Evolutionary conservation across 2,888 invertebrate genomes (phyloP).

Genomic region (Xiphydria camelus): DNA sequence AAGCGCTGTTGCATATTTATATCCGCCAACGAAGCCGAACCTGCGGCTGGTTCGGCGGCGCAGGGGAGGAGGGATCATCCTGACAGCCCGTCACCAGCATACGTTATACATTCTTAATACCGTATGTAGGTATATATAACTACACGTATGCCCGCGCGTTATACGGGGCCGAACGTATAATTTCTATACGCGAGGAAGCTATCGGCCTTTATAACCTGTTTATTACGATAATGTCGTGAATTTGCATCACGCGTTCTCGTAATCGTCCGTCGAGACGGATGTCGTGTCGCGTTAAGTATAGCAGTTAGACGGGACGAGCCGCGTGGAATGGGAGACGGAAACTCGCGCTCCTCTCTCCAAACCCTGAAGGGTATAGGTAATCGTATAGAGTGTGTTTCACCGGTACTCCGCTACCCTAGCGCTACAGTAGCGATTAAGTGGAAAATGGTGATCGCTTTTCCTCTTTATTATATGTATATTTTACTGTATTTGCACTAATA

Average conservation of each 20-base stretch:
- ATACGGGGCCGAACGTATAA: slow-evolving; percentile 21
- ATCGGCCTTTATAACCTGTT: slow-evolving; percentile 49
- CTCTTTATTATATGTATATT: too few species aligned
- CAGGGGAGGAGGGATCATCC: slow-evolving; percentile 30
- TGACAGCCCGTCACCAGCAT: slow-evolving; percentile 49
- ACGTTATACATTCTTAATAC: slow-evolving; percentile 47
- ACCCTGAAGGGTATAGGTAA: too few species aligned
- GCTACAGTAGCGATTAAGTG: too few species aligned
- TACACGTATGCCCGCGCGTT: slow-evolving; percentile 7
- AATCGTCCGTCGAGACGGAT: slow-evolving; percentile 36
- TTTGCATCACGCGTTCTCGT: slow-evolving; percentile 42
- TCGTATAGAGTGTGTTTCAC: too few species aligned
- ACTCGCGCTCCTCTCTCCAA: too few species aligned
- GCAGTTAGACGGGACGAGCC: slow-evolving; percentile 21
- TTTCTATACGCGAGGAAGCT: slow-evolving; percentile 42
- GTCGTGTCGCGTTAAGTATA: slow-evolving; percentile 43
- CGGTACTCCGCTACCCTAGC: too few species aligned
- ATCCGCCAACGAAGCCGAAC: slow-evolving; percentile 40
- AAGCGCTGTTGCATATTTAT: slow-evolving; percentile 56
- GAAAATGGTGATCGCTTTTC: too few species aligned
- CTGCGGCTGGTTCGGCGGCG: slow-evolving; percentile 32
- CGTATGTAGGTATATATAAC: too few species aligned
- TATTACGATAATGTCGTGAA: slow-evolving; percentile 48
- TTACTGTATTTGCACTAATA: too few species aligned
- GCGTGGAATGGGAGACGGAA: too few species aligned